Evolutionary conservation across 2,888 invertebrate genomes (phyloP), one percentile per base, ranked within the genome.

Genomic region (Parnassius apollo): DNA sequence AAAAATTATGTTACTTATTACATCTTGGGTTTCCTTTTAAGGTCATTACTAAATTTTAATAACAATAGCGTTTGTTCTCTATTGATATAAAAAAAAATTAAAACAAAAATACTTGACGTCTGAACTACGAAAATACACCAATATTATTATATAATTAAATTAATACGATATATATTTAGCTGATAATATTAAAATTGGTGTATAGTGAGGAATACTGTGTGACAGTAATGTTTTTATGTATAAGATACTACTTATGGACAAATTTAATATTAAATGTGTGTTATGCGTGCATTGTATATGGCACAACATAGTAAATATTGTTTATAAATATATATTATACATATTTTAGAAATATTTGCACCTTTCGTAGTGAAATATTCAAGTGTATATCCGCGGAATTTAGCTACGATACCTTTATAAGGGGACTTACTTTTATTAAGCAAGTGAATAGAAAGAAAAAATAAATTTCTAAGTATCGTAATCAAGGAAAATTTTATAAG

Each of bases 271-370:
- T 69, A 67, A 69, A 60, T 85, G 81, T 82, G 86, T 86, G 86
- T 87, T 85, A 85, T 77, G 84, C 83, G 90, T 91, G 91, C 90
- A 82, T 88, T 88, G 84, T 90, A 90, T 86, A 87, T 82, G 82
- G 88, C 90, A 90, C 91, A 86, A 76, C 77, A 85, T 89, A 88
- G 85, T 49, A 13, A 83, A 81, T 84, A 86, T 78, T 74, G 81
- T 88, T 88, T 85, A 88, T 87, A 87, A 88, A 84, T 85, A 88
- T 84, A 81, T 80, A 76, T 80, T 76, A 75, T 81, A 86, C 86
- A 88, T 91, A 91, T 91, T 91, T 91, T 90, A 91, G 91, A 88
- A 82, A 86, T 91, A 91, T 91, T 91, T 91, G 91, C 91, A 91
- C 91, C 88, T 83, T 86, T 85, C 82, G 91, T 90, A 91, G 90